Evolutionary conservation across 2,797 vertebrate species (phyloP), one percentile per base, ranked within the genome.

Genomic region (Eutrigla gurnardus): DNA sequence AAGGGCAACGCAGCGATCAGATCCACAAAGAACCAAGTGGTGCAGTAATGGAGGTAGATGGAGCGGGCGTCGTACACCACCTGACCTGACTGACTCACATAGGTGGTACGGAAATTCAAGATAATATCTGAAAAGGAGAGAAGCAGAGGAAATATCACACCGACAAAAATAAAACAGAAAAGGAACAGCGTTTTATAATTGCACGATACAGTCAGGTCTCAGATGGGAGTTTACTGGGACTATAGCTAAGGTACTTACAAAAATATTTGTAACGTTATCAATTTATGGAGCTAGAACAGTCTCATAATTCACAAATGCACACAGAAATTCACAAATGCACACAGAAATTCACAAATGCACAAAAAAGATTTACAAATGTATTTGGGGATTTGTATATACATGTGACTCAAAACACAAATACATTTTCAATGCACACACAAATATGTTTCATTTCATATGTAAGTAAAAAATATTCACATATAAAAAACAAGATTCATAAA

Each of bases 21-120:
- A 84, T 99, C 98, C 70, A 99, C 94, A 0, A 98, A 96, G 93
- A 99, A 98, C 98, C 98, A 99, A 45, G 97, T 98, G 83, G 96
- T 96, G 86, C 96, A 93, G 18, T 99, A 99, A 77, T 99, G 98
- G 80, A 98, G 93, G 86, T 95, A 98, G 88, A 99, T 99, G 81
- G 96, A 98, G 57, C 95, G 96, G 12, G 96, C 87, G 12, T 98
- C 96, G 0, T 98, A 99, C 66, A 97, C 94, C 65, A 98, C 98
- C 89, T 99, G 98, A 70, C 98, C 98, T 0, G 97, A 97, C 73
- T 96, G 96, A 81, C 97, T 98, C 74, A 99, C 97, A 0, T 97
- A 99, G 0, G 97, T 98, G 49, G 98, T 99, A 2, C 96, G 95
- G 86, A 99, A 99, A 90, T 99, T 99, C 86, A 99, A 91, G 83